A percentile compares a stretch with the other conserved stretches of the same genome.
phyloP scores from a whole-genome alignment of 1,140 invertebrate genomes.

The Papilio aristodemus region DNA sequence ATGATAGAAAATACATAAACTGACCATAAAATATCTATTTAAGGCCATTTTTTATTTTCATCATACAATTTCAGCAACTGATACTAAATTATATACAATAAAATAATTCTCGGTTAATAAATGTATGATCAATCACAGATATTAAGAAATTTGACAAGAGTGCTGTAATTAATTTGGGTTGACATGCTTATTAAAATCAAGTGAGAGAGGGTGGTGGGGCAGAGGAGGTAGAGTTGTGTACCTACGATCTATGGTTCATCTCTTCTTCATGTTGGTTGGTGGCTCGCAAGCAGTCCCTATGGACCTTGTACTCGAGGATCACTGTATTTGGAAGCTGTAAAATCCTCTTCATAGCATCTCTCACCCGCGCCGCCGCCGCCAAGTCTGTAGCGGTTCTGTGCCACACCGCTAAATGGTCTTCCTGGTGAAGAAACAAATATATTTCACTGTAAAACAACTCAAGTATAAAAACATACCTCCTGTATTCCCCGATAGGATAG shows the following conservation, averaged over 20 bases:
- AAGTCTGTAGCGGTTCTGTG: conserved; percentile 96
- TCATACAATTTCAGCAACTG: too few relatives aligned
- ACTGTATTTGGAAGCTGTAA: conserved; percentile 96
- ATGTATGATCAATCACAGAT: too few relatives aligned
- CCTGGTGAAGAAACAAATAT: conserved; percentile 81
- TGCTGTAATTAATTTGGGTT: too few relatives aligned
- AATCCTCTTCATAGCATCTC: conserved; percentile 96
- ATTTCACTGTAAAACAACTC: neutral
- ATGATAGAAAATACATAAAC: too few relatives aligned
- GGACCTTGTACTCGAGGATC: conserved; percentile 96
- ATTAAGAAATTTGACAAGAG: too few relatives aligned
- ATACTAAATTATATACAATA: too few relatives aligned
- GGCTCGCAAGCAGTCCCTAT: conserved; percentile 89
- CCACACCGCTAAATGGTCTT: conserved; percentile 99
- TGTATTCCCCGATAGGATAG: too few relatives aligned
- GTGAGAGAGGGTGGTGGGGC: conserved; percentile 25
- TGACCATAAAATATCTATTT: too few relatives aligned
- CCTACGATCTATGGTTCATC: conserved; percentile 36
- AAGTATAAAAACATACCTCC: too few relatives aligned
- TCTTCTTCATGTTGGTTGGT: conserved; percentile 96
- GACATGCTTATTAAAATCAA: neutral
- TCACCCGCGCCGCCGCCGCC: conserved; percentile 92
- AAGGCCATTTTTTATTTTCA: too few relatives aligned
- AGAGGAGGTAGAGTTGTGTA: conserved; percentile 12
- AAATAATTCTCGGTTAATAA: too few relatives aligned